Evolutionary conservation across 1,140 invertebrate species (phyloP), one percentile per base, ranked within the genome.

Genomic region (Brachionus rubens): DNA sequence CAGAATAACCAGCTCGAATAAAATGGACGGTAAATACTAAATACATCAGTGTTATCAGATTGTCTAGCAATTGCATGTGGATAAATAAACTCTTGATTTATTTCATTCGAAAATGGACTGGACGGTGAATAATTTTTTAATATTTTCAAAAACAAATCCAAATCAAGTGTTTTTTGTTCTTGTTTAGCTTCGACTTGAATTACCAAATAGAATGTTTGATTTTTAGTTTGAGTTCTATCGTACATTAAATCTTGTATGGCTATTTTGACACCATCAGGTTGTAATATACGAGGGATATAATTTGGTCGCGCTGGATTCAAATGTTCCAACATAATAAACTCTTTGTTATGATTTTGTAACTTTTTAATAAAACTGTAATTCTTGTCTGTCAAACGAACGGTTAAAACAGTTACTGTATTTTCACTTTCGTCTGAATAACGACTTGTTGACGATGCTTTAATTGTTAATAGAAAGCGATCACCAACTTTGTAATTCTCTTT

Each of bases 1-100:
- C 68, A 72, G 46, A 72, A 48, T 7, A 72, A 21, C 68, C 68
- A 72, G 19, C 50, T 72, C 10, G 68, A 50, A 40, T 72, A 72
- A 19, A 65, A 65, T 43, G 59, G 59, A 43, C 41, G 41, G n/a
- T 65, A 65, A 7, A 65, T 43, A n/a, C 40, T 43, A 21, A 65
- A 65, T 4, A 65, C 24, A 28, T 65, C 59, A 4, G 33, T 43
- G 12, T 43, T 19, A 24, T 65, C 59, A 65, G 19, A 9, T 65
- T 65, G 30, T 16, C 40, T 41, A 24, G 59, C 16, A 65, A 10
- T 16, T 14, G 43, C 5, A 46, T 7, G 41, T 43, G 36, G 59
- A 14, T 65, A 36, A 24, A 65, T 65, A 43, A 65, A 65, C 0
- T 36, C 59, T 21, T 65, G 36, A 9, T 65, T 21, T 24, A 65